A percentile compares a stretch with the other conserved stretches of the same genome.
These are phyloP conservation scores for Phataginus tricuspis DNA, from an alignment of 2,797 vertebrate genomes.

Conservation along the genomic window DNA sequence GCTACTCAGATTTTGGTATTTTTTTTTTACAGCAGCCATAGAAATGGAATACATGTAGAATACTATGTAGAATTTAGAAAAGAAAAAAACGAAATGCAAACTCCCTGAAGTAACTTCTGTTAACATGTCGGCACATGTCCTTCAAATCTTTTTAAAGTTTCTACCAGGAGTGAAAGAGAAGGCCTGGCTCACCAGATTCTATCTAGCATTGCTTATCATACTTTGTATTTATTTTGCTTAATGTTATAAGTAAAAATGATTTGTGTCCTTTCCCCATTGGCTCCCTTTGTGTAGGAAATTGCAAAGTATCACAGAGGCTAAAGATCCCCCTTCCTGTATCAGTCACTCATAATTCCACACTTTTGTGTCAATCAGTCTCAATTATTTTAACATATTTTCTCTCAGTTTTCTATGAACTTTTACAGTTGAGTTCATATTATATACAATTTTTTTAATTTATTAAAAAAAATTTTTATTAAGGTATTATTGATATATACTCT, in stretches of 20 bases:
- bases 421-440: constrained; percentile 10
- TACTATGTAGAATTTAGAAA: neutral
- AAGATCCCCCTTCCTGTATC: neutral
- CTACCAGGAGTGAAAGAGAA: neutral
- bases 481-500: no score
- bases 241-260: constrained; percentile 33
- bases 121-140: neutral
- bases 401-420: neutral
- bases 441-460: neutral
- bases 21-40: neutral
- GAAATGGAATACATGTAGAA: neutral
- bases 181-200: neutral
- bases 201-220: neutral
- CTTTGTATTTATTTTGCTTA: neutral
- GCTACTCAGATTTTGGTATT: neutral
- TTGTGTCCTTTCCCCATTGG: neutral
- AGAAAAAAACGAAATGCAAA: neutral
- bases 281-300: neutral
- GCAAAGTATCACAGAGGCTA: neutral
- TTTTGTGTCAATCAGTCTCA: neutral
- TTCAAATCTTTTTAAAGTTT: neutral
- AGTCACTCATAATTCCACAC: neutral
- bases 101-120: neutral
- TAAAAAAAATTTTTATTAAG: no score
- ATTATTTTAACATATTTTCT: constrained; percentile 38